These are phyloP conservation scores for Etheostoma nigrum DNA, from an alignment of 2,797 vertebrate species.

Conservation along the genomic window DNA sequence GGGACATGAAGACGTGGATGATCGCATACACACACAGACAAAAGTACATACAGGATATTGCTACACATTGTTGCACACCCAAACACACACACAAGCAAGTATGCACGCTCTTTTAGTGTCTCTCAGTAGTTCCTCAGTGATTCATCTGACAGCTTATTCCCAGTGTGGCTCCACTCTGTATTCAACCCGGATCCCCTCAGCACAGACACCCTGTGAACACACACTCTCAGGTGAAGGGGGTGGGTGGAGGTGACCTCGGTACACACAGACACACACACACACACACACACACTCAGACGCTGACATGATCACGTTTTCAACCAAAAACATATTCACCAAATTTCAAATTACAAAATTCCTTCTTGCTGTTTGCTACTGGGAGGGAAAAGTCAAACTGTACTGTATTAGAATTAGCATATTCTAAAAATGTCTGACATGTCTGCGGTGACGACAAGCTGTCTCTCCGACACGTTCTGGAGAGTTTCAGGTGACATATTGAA, in stretches of 20 bases:
- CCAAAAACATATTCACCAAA: constrained; percentile 47
- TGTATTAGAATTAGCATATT: constrained; percentile 41
- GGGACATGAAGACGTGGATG: constrained; percentile 41
- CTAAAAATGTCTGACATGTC: constrained; percentile 37
- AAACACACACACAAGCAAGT: constrained; percentile 9
- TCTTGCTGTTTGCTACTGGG: constrained; percentile 8
- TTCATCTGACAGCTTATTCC: constrained; percentile 87
- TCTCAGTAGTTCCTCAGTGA: constrained; percentile 81
- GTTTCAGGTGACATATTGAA: constrained; percentile 14
- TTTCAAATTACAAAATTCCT: constrained; percentile 24
- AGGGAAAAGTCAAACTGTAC: neutral
- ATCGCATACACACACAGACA: constrained; percentile 30
- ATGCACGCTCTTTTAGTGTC: constrained; percentile 66
- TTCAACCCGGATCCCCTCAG: constrained; percentile 85
- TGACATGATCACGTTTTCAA: constrained; percentile 14
- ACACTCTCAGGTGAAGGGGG: constrained; percentile 75
- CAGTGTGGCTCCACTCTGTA: constrained; percentile 83
- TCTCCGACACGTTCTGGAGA: constrained; percentile 14
- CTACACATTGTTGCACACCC: constrained; percentile 43
- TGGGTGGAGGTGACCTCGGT: constrained; percentile 80
- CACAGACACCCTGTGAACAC: constrained; percentile 83
- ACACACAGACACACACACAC: constrained; percentile 22
- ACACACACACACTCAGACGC: constrained; percentile 23
- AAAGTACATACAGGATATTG: constrained; percentile 42
- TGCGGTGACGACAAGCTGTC: constrained; percentile 35